phyloP scores from a whole-genome alignment of 2,797 vertebrate genomes.

The Liasis olivaceus region DNA sequence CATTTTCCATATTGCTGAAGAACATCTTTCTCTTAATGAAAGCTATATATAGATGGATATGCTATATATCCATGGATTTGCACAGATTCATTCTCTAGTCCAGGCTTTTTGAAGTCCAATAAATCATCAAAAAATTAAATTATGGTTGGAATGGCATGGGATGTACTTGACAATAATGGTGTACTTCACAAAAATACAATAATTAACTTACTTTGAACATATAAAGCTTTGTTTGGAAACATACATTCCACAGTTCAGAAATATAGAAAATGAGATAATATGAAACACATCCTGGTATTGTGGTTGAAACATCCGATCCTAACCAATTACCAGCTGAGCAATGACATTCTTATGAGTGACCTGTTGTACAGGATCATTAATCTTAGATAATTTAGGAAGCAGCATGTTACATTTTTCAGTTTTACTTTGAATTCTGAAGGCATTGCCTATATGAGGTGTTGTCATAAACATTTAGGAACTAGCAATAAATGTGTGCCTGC shows the following conservation, averaged over 20 bases:
- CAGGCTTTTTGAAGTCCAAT: background rate
- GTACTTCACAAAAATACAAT: background rate
- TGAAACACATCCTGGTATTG: background rate
- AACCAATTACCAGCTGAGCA: background rate
- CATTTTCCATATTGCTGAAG: too few species aligned
- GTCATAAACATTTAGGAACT: background rate
- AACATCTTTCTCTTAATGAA: background rate
- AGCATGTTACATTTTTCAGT: background rate
- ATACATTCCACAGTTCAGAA: background rate
- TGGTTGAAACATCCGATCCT: background rate
- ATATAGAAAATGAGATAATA: background rate
- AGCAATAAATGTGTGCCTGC: conserved; percentile 15
- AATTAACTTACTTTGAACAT: background rate
- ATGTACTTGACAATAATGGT: background rate
- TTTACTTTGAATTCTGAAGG: conserved; percentile 12
- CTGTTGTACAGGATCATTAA: background rate
- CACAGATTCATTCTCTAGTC: background rate
- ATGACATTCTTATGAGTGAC: background rate
- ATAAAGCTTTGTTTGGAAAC: background rate
- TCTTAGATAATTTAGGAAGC: conserved; percentile 19
- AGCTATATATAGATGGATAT: background rate
- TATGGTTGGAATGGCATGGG: background rate
- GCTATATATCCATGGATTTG: too few species aligned
- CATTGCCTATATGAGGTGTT: background rate
- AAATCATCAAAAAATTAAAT: background rate